Evolutionary conservation across 2,113 vertebrate genomes (phyloP), one percentile per base, ranked within the genome.

Genomic region (Nestor notabilis): DNA sequence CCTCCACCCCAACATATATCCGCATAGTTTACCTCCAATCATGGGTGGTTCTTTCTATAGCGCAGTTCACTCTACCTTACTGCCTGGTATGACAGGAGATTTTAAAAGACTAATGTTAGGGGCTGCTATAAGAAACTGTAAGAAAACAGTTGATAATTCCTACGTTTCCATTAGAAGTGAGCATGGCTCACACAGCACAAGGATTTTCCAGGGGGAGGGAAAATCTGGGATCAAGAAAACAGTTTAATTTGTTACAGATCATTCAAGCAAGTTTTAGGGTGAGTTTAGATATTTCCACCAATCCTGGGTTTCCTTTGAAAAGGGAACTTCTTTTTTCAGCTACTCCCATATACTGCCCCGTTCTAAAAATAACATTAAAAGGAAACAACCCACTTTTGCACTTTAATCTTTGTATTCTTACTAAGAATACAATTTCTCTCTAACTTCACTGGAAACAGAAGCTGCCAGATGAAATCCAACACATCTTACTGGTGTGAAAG

Each of bases 1-100:
- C 97, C 94, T 97, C 97, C 97, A 94, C 97, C 97, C 98, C 96
- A 90, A 96, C 88, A 93, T 85, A 91, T 91, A 97, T 96, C 98
- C 91, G 78, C 97, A 98, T 81, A 97, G 97, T 95, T 98, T 97
- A 65, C 97, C 88, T 97, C 94, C 95, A 94, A 0, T 53, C 85
- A 39, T 89, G 95, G 96, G 93, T 46, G 96, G 85, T 88, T 89
- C 90, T 98, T 94, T 64, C 91, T 93, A 25, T 65, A 70, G 79
- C 3, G 0, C n/a, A 95, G 89, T 39, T 96, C 90, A 64, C 88
- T 95, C 95, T 63, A 53, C 66, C 74, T 84, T 64, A 85, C 33
- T 47, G 63, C 92, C 77, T 81, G 85, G 52, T 65, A 82, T 2
- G 1, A 82, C 89, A 86, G 93, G 44, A 69, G 80, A 44, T 58